Evolutionary conservation across 2,113 vertebrate species (phyloP), one percentile per base, ranked within the genome.

Genomic region (Narcine bancroftii): DNA sequence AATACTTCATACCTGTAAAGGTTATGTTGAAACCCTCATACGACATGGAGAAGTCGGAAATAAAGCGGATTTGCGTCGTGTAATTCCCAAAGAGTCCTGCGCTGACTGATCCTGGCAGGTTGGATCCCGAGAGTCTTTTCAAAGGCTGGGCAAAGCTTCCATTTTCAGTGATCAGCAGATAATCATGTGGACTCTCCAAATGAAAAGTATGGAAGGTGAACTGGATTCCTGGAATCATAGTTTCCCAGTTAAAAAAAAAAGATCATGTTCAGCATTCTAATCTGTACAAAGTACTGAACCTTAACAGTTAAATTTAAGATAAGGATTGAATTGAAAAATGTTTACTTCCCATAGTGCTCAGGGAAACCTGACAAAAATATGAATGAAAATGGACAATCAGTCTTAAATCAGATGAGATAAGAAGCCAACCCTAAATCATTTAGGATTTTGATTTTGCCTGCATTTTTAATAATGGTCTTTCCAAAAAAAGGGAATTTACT

Each of bases 21-120:
- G 98, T 99, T 95, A 99, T 98, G 96, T 99, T 99, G 95, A 99
- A 99, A 89, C 99, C 99, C 93, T 99, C 98, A 0, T 99, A 99
- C 29, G 99, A 99, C 95, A 99, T 98, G 15, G 99, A 99, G 95
- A 99, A 99, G 93, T 99, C 99, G 0, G 99, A 99, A 63, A 99
- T 96, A 93, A 99, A 99, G 93, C 99, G 98, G 93, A 99, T 98
- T 92, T 99, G 98, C 15, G 99, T 98, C 0, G 98, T 97, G 95
- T 98, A 99, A 96, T 99, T 99, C 3, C 99, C 99, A 0, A 97
- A 99, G 85, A 99, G 97, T 13, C 99, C 99, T 0, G 99, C 99
- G 0, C 98, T 99, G 63, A 99, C 96, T 0, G 97, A 97, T 0
- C 97, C 95, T 0, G 99, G 99, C 92, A 99, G 94, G 2, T 96